Evolutionary conservation across 2,888 invertebrate species (phyloP), one percentile per base, ranked within the genome.

Genomic region (Dynastes tityus): DNA sequence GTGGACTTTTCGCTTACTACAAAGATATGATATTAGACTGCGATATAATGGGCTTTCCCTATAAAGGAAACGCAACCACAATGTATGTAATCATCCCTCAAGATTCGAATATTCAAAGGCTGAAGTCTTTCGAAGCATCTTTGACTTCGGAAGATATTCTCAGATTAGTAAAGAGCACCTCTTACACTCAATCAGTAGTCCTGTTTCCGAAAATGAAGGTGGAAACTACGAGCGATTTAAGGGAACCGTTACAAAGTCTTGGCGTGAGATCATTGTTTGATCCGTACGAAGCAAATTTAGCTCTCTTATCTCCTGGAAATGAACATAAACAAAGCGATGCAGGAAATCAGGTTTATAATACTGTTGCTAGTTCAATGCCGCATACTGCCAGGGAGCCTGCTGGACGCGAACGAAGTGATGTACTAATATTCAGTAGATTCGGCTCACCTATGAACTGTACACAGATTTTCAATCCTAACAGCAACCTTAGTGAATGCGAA

Each of bases 201-300:
- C 89, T 92, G 49, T 90, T 94, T 51, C 96, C 96, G 0, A 94
- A 93, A 86, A 93, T 96, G 93, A 92, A 93, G 82, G 88, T 96
- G 1, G 91, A 92, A 80, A 92, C 90, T 67, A 91, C 90, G 0
- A 83, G 91, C 2, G 90, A 91, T 81, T 86, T 95, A 61, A 92
- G 90, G 78, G 80, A 88, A 0, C 84, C 91, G 0, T 87, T 96
- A 2, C 87, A 91, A 80, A 85, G 87, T 2, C 85, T 95, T 78
- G 94, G 94, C 0, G 85, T 95, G 0, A 85, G 86, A 1, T 90
- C 93, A 0, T 88, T 96, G 79, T 96, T 96, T 85, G 86, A 90
- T 79, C 90, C 91, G 0, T 82, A 82, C 0, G 85, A 88, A 73
- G 93, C 94, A 0, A 94, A 95, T 87, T 91, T 96, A 70, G 94